phyloP scores from a whole-genome alignment of 2,888 invertebrate genomes.

The Pyrocoelia pectoralis region DNA sequence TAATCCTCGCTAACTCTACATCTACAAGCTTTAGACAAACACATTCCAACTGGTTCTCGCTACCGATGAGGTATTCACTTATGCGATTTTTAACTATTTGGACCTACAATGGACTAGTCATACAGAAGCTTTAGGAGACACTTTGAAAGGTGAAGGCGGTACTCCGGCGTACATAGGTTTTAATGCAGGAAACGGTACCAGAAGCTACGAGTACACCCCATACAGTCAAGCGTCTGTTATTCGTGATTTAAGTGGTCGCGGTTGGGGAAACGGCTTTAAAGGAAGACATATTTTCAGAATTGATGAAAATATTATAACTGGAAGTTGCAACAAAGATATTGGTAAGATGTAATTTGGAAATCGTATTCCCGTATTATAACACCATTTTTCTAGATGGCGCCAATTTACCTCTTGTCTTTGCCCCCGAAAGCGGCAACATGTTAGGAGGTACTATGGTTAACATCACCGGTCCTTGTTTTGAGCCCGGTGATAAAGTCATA shows the following conservation, averaged over 20 bases:
- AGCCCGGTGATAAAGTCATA: conserved; percentile 75
- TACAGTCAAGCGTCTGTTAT: conserved; percentile 89
- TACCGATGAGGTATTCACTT: conserved; percentile 93
- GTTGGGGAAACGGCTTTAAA: conserved; percentile 86
- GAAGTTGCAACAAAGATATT: conserved; percentile 91
- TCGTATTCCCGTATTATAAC: too few relatives aligned
- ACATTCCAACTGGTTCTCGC: conserved; percentile 95
- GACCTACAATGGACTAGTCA: conserved; percentile 91
- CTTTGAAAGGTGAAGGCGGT: conserved; percentile 86
- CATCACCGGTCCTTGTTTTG: conserved; percentile 95
- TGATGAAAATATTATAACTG: conserved; percentile 92
- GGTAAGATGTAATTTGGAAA: conserved; percentile 64
- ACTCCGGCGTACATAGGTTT: conserved; percentile 92
- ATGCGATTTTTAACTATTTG: conserved; percentile 94
- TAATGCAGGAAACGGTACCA: conserved; percentile 95
- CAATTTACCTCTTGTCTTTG: conserved; percentile 83
- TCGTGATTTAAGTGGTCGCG: conserved; percentile 82
- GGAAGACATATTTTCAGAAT: conserved; percentile 95
- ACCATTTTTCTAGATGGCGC: conserved; percentile 78
- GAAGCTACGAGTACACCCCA: conserved; percentile 86
- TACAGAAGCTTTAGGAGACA: conserved; percentile 91
- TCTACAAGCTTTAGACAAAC: conserved; percentile 85
- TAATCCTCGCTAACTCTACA: conserved; percentile 5
- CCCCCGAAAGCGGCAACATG: conserved; percentile 97
- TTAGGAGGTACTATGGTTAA: conserved; percentile 96